Conservation (phyloP, 2,113 vertebrate species). For the Clarias macrocephalus region DNA sequence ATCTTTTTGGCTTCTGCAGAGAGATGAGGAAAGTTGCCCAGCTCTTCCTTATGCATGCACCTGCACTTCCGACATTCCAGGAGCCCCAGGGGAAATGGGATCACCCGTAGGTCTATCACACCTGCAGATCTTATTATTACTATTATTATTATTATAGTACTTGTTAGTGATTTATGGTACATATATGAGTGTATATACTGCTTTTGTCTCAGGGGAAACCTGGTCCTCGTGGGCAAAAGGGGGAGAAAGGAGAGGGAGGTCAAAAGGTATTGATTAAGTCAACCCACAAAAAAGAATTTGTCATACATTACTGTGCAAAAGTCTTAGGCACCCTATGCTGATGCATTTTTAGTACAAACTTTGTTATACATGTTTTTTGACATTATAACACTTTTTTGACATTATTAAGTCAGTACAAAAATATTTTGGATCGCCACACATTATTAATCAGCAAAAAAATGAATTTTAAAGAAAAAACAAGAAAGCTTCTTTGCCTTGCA, state of each 20-base stretch:
- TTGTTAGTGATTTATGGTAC: background rate
- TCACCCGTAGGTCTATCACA: slow-evolving; percentile 74
- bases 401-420: too few species aligned
- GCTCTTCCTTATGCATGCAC: slow-evolving; percentile 73
- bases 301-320: too few species aligned
- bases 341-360: too few species aligned
- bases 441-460: too few species aligned
- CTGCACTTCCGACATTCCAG: slow-evolving; percentile 76
- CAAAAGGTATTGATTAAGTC: slow-evolving; percentile 75
- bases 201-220: slow-evolving; percentile 78
- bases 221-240: slow-evolving; percentile 82
- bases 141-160: background rate
- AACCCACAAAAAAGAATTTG: background rate
- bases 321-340: too few species aligned
- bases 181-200: background rate
- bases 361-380: too few species aligned
- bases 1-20: slow-evolving; percentile 67
- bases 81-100: slow-evolving; percentile 79
- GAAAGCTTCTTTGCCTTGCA: too few species aligned
- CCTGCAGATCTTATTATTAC: background rate
- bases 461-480: too few species aligned
- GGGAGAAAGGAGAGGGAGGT: slow-evolving; percentile 82
- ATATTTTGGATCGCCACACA: too few species aligned
- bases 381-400: too few species aligned
- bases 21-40: slow-evolving; percentile 83